Percentiles rank a stretch among this genome's conserved stretches.
These are phyloP conservation scores for Rhaphigaster nebulosa DNA, from an alignment of 2,888 invertebrate species.

Conservation along the genomic window DNA sequence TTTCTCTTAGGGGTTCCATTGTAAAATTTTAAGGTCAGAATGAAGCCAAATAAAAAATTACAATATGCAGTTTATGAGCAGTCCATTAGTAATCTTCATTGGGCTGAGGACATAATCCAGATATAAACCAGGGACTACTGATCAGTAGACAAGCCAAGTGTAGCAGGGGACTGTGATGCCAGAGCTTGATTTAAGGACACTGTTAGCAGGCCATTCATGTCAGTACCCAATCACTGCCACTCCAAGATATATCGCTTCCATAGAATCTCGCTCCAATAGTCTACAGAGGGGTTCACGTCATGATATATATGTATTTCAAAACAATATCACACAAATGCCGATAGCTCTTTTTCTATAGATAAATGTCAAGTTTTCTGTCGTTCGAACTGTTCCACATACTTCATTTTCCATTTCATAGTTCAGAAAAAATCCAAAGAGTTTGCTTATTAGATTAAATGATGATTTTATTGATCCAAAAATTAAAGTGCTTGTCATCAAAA, in stretches of 20 bases:
- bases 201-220: slow-evolving; percentile 26
- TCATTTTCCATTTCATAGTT: background rate
- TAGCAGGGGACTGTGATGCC: background rate
- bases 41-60: background rate
- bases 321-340: background rate
- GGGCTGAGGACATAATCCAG: background rate
- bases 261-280: background rate
- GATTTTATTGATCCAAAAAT: too few species aligned
- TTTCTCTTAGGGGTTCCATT: too few species aligned
- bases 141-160: slow-evolving; percentile 30
- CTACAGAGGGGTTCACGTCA: background rate
- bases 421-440: too few species aligned
- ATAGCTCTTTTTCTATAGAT: background rate
- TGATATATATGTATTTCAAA: slow-evolving; percentile 18
- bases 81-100: background rate
- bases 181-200: slow-evolving; percentile 37
- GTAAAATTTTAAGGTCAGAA: too few species aligned
- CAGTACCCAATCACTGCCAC: background rate
- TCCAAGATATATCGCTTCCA: background rate
- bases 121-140: background rate
- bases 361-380: background rate
- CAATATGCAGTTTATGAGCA: background rate
- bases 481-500: too few species aligned
- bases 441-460: too few species aligned
- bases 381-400: background rate